Percentiles rank a stretch among this genome's conserved stretches.
phyloP scores from a whole-genome alignment of 2,113 vertebrate genomes.

The Xiphophorus hellerii region DNA sequence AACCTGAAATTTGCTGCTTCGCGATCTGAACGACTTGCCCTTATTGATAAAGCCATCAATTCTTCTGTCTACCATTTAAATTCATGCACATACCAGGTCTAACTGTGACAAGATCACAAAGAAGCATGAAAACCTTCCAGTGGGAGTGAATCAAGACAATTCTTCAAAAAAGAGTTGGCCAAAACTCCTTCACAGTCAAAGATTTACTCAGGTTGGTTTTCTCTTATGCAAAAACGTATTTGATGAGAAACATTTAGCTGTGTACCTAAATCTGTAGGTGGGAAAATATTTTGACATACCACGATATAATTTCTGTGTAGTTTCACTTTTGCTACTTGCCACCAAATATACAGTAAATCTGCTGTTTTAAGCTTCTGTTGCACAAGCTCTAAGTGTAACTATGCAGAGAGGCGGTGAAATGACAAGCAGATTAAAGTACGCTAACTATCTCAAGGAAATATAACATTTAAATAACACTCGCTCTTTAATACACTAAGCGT shows the following conservation, averaged over 20 bases:
- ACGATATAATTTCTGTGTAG: not conserved
- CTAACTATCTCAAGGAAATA: constrained; percentile 46
- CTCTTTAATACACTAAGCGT: constrained; percentile 45
- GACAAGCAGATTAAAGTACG: constrained; percentile 53
- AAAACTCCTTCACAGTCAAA: no score
- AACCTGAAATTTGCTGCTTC: not conserved
- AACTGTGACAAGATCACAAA: not conserved
- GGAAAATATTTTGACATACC: not conserved
- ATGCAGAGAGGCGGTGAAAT: constrained; percentile 30
- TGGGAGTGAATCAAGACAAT: no score
- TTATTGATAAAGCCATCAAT: not conserved
- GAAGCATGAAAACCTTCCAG: no score
- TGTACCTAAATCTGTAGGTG: not conserved
- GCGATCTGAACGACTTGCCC: not conserved
- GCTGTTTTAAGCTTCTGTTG: constrained; percentile 34
- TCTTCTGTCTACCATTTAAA: not conserved
- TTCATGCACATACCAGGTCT: not conserved
- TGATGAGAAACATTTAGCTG: not conserved
- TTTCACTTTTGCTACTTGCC: constrained; percentile 6
- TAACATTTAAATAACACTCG: constrained; percentile 49
- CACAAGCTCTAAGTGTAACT: constrained; percentile 26
- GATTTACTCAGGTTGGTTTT: no score
- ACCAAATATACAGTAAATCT: constrained; percentile 10
- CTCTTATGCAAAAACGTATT: not conserved
- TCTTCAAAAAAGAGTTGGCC: no score